Conservation (phyloP, 2,113 vertebrate genomes). For the Ginglymostoma cirratum region DNA sequence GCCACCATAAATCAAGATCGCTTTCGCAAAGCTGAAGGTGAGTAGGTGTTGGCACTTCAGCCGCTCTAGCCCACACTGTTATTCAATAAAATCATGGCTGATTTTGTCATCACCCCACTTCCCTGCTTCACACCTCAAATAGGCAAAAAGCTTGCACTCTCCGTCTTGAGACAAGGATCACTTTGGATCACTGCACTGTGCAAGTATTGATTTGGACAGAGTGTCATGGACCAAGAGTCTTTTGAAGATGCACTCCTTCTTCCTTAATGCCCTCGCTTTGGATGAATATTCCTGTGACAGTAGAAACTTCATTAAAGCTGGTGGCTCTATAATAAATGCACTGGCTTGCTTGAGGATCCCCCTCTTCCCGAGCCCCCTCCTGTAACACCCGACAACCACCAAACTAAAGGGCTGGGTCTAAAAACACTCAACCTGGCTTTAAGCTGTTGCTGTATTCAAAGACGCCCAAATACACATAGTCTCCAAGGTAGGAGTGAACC, state of each 20-base stretch:
- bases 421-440: neutral
- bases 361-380: too few relatives aligned
- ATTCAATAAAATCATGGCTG: too few relatives aligned
- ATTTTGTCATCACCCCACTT: too few relatives aligned
- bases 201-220: neutral
- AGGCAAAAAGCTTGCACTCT: too few relatives aligned
- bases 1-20: neutral
- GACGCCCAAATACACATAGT: neutral
- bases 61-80: too few relatives aligned
- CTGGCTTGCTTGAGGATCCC: neutral
- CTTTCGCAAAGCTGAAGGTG: neutral
- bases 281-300: neutral
- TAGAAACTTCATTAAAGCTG: neutral
- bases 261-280: neutral
- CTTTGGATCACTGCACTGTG: neutral
- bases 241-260: neutral
- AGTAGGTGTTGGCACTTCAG: too few relatives aligned
- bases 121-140: too few relatives aligned
- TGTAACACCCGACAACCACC: too few relatives aligned
- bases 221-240: neutral
- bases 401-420: neutral
- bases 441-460: neutral
- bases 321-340: neutral
- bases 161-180: too few relatives aligned
- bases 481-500: constrained; percentile 38